Conservation (phyloP, 2,888 invertebrate genomes). For the Agelastica alni region DNA sequence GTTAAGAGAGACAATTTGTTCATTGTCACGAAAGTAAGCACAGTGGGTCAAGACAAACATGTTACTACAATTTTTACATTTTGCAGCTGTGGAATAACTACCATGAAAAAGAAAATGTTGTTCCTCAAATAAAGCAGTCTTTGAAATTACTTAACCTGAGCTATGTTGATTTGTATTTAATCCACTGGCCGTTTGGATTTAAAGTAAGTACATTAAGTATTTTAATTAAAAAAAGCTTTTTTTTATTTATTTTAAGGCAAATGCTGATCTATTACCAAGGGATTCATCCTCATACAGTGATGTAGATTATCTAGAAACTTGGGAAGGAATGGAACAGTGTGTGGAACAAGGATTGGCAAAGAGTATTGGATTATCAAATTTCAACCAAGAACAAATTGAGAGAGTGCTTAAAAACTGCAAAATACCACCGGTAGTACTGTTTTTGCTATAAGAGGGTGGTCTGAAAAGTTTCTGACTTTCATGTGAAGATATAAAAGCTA, state of each 20-base stretch:
- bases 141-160: slow-evolving; percentile 45
- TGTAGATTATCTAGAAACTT: slow-evolving; percentile 74
- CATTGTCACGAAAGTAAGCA: slow-evolving; percentile 63
- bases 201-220: too few relatives aligned
- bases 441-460: too few relatives aligned
- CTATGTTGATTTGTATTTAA: slow-evolving; percentile 51
- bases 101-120: slow-evolving; percentile 63
- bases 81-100: slow-evolving; percentile 65
- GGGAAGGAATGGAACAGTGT: slow-evolving; percentile 76
- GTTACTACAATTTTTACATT: background rate
- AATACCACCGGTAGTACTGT: slow-evolving; percentile 61
- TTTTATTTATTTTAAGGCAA: slow-evolving; percentile 60
- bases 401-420: slow-evolving; percentile 63
- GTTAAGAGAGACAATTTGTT: slow-evolving; percentile 71
- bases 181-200: slow-evolving; percentile 55
- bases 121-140: slow-evolving; percentile 52
- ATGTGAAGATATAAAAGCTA: too few relatives aligned
- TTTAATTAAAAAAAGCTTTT: too few relatives aligned
- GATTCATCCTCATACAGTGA: slow-evolving; percentile 59
- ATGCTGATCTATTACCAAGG: slow-evolving; percentile 56
- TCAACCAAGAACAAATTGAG: slow-evolving; percentile 71
- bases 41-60: too few relatives aligned
- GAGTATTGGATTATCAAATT: slow-evolving; percentile 80
- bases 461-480: too few relatives aligned
- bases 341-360: slow-evolving; percentile 64